phyloP scores from a whole-genome alignment of 2,888 invertebrate species.

The Dascillus cervinus region DNA sequence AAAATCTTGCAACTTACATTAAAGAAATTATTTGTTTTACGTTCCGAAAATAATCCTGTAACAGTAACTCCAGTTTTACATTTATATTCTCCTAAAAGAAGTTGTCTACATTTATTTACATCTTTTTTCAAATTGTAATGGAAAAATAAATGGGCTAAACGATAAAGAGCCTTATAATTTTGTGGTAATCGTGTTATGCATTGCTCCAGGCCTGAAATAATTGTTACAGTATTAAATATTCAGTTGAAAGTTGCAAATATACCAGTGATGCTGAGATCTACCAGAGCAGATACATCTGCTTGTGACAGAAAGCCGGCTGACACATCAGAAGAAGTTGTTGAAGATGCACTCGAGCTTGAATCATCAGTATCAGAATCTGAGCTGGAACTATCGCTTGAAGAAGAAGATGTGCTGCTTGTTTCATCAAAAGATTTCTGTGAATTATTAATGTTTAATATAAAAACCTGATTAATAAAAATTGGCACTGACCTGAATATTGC shows the following conservation, averaged over 20 bases:
- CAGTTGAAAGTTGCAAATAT: too few relatives aligned
- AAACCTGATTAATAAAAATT: too few relatives aligned
- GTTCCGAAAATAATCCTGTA: constrained; percentile 77
- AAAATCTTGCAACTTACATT: constrained; percentile 56
- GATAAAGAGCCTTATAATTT: constrained; percentile 88
- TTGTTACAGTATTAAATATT: too few relatives aligned
- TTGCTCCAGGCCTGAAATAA: constrained; percentile 67
- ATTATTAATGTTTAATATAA: constrained; percentile 4
- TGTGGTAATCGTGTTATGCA: constrained; percentile 81
- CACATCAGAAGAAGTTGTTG: constrained; percentile 30
- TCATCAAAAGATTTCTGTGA: constrained; percentile 25
- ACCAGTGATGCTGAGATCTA: constrained; percentile 36
- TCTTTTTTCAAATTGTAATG: constrained; percentile 59
- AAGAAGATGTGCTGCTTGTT: constrained; percentile 45
- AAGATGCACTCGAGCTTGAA: constrained; percentile 42
- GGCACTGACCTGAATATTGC: constrained; percentile 23
- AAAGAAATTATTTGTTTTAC: constrained; percentile 81
- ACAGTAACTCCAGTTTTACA: constrained; percentile 60
- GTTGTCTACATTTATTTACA: constrained; percentile 60
- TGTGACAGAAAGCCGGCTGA: constrained; percentile 32
- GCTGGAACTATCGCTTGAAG: constrained; percentile 47
- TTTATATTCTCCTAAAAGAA: constrained; percentile 61
- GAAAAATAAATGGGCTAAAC: constrained; percentile 77
- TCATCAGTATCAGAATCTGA: constrained; percentile 47
- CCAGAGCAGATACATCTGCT: constrained; percentile 31